A percentile compares a stretch with the other conserved stretches of the same genome.
Conservation (phyloP, 2,888 invertebrate genomes). For the Blera fallax region DNA sequence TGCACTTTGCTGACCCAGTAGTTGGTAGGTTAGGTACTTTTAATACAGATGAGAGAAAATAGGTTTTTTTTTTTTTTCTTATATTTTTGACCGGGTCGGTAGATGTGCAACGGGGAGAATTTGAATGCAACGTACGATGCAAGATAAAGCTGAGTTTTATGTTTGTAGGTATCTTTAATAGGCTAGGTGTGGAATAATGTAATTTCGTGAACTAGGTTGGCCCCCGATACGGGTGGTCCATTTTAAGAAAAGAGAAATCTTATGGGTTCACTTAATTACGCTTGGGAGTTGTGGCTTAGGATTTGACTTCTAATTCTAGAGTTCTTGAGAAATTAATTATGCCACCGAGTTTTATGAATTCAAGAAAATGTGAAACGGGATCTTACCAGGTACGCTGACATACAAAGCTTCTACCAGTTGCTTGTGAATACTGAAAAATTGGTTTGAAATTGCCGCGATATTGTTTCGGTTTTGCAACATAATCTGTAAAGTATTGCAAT, state of each 20-base stretch:
- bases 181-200: conserved; percentile 36
- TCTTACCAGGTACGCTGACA: no score
- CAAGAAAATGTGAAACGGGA: background rate
- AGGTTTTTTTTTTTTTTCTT: conserved; percentile 22
- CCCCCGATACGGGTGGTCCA: conserved; percentile 39
- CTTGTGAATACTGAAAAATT: no score
- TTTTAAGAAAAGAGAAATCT: background rate
- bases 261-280: conserved; percentile 9
- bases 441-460: no score
- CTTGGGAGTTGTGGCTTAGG: background rate
- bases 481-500: no score
- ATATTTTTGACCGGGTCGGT: background rate
- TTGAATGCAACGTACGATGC: conserved; percentile 30
- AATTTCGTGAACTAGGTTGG: conserved; percentile 7
- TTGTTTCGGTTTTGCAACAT: no score
- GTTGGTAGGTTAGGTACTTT: background rate
- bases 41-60: conserved; percentile 15
- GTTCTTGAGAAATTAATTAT: background rate
- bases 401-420: no score
- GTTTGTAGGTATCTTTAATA: conserved; percentile 23
- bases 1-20: conserved; percentile 42
- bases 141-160: conserved; percentile 34
- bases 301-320: background rate
- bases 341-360: background rate
- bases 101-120: conserved; percentile 11